Percentiles rank a stretch among this genome's conserved stretches.
phyloP scores from a whole-genome alignment of 2,888 invertebrate species.

The Epicampocera succincta region DNA sequence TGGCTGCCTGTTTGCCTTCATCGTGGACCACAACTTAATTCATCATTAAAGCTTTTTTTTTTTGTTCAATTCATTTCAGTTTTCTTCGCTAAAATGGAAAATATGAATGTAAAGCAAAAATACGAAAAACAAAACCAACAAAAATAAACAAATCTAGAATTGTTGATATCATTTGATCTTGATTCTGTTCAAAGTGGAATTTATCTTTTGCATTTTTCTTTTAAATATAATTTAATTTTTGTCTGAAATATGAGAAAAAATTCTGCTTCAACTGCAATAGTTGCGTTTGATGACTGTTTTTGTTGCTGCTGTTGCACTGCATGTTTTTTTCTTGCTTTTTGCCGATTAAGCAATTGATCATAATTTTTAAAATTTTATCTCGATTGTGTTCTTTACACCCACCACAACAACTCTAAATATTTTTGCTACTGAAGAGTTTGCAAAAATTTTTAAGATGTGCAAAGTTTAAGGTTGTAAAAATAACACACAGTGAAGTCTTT shows the following conservation, averaged over 20 bases:
- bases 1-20: not conserved
- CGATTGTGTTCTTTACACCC: slow-evolving; percentile 46
- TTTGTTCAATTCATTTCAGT: slow-evolving; percentile 23
- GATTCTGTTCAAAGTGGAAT: slow-evolving; percentile 34
- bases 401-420: slow-evolving; percentile 44
- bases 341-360: slow-evolving; percentile 50
- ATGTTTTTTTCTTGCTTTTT: too few relatives aligned
- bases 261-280: slow-evolving; percentile 26
- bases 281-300: slow-evolving; percentile 36
- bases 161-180: slow-evolving; percentile 54
- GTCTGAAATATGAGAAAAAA: not conserved
- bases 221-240: slow-evolving; percentile 7
- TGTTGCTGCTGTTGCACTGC: not conserved
- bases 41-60: slow-evolving; percentile 29
- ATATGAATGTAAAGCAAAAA: slow-evolving; percentile 25
- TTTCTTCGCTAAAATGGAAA: not conserved
- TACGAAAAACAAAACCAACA: not conserved
- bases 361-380: slow-evolving; percentile 24
- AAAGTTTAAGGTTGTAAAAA: slow-evolving; percentile 52
- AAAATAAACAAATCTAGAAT: slow-evolving; percentile 50
- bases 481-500: too few relatives aligned
- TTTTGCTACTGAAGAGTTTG: slow-evolving; percentile 57
- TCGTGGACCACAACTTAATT: slow-evolving; percentile 27
- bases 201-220: slow-evolving; percentile 20
- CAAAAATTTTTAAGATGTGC: slow-evolving; percentile 3